Evolutionary conservation across 2,797 vertebrate genomes (phyloP), one percentile per base, ranked within the genome.

Genomic region (Nannoperca obscura): DNA sequence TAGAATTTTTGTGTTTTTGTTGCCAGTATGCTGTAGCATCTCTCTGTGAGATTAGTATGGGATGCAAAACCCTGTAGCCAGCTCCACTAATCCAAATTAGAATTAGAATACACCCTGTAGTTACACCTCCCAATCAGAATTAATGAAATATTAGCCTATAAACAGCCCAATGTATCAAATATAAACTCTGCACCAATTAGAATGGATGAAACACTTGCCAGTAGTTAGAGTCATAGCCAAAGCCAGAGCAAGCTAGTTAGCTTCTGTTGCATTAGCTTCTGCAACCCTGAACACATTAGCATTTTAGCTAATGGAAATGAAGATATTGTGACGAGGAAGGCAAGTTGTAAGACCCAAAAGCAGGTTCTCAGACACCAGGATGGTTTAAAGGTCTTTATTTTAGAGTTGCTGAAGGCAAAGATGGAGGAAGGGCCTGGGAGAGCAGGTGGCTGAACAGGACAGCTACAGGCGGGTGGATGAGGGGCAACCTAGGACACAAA

Each of bases 11-110:
- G 36, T 64, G 38, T 57, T 67, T 62, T 38, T 59, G 47, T 71
- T 46, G 40, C 49, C 20, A 14, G 32, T 14, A 10, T 64, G 46
- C 58, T 47, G 53, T 3, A 57, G 46, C 58, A 59, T 70, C 34
- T 78, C 46, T 20, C 36, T 71, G 13, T 49, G 71, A 60, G 58
- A 81, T 71, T 34, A 83, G 64, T 24, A 53, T 57, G 47, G 71
- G 78, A 86, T 70, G 59, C 55, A 76, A 81, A 24, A 71, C 62
- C 67, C 57, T 71, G 42, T 19, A 76, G 61, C 61, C 68, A 40
- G 30, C 52, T 63, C 54, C 42, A 19, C 62, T 63, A 71, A 74
- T 66, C 60, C 54, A 57, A 70, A 68, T 81, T 13, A 71, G 58
- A 50, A 22, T 44, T 76, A 62, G 46, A 60, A 65, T 38, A 22